phyloP scores from a whole-genome alignment of 2,888 invertebrate species.

The Eupeodes luniger region DNA sequence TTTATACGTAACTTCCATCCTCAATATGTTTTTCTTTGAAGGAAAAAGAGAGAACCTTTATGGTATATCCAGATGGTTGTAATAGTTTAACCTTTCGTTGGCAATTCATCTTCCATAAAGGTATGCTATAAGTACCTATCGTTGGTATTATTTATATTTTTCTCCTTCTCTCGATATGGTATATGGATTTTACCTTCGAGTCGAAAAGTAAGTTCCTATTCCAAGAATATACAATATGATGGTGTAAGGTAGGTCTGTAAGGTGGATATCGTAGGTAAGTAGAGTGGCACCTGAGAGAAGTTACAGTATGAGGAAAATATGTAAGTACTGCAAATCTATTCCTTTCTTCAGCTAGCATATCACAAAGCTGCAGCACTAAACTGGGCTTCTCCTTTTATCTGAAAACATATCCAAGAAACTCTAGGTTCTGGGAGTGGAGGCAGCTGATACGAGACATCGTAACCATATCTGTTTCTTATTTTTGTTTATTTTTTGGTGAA shows the following conservation, averaged over 20 bases:
- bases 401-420: neutral
- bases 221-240: neutral
- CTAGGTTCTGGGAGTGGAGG: conserved; percentile 18
- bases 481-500: neutral
- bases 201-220: neutral
- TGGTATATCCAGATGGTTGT: conserved; percentile 4
- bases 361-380: conserved; percentile 19
- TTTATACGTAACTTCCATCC: neutral
- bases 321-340: conserved; percentile 35
- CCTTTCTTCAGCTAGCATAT: conserved; percentile 9
- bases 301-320: conserved; percentile 33
- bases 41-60: neutral
- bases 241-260: neutral
- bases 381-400: conserved; percentile 3
- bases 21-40: neutral
- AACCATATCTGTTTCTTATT: conserved; percentile 26
- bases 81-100: conserved; percentile 28
- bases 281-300: neutral
- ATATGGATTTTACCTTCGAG: conserved; percentile 46
- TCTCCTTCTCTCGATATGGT: conserved; percentile 5
- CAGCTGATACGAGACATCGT: conserved; percentile 46
- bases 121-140: conserved; percentile 8
- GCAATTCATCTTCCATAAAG: conserved; percentile 20
- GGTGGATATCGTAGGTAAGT: too few relatives aligned
- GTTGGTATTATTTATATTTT: conserved; percentile 34